phyloP scores from a whole-genome alignment of 2,888 invertebrate species.

The Xylophagus ater region DNA sequence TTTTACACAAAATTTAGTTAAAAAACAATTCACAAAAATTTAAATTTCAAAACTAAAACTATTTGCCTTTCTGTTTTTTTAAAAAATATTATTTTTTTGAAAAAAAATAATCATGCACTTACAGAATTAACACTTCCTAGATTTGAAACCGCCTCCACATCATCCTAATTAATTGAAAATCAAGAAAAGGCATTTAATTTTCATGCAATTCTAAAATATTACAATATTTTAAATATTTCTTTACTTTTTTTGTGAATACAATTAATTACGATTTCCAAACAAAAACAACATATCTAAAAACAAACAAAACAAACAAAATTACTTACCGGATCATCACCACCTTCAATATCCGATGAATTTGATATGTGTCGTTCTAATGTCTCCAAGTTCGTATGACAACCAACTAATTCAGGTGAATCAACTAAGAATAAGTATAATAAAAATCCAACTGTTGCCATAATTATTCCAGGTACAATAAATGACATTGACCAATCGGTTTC shows the following conservation, averaged over 20 bases:
- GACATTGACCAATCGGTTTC: constrained; percentile 82
- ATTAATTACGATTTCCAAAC: background rate
- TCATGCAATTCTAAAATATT: constrained; percentile 10
- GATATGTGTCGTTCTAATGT: constrained; percentile 20
- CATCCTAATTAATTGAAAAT: constrained; percentile 15
- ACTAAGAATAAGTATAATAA: constrained; percentile 73
- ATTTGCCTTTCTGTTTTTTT: too few relatives aligned
- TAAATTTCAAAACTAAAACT: too few relatives aligned
- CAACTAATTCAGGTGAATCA: constrained; percentile 70
- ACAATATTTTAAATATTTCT: background rate
- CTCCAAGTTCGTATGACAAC: constrained; percentile 29
- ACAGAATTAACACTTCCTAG: constrained; percentile 25
- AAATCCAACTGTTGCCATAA: constrained; percentile 61
- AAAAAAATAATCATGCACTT: constrained; percentile 22
- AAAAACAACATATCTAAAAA: background rate
- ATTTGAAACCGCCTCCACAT: constrained; percentile 15
- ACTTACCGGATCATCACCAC: constrained; percentile 48
- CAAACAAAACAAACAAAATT: background rate
- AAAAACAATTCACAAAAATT: background rate
- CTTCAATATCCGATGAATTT: constrained; percentile 39
- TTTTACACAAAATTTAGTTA: background rate
- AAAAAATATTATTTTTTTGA: constrained; percentile 2
- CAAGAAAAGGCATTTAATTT: constrained; percentile 5
- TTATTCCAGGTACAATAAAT: constrained; percentile 80
- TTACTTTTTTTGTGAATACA: background rate